phyloP scores from a whole-genome alignment of 2,797 vertebrate genomes.

The Xenentodon cancila region DNA sequence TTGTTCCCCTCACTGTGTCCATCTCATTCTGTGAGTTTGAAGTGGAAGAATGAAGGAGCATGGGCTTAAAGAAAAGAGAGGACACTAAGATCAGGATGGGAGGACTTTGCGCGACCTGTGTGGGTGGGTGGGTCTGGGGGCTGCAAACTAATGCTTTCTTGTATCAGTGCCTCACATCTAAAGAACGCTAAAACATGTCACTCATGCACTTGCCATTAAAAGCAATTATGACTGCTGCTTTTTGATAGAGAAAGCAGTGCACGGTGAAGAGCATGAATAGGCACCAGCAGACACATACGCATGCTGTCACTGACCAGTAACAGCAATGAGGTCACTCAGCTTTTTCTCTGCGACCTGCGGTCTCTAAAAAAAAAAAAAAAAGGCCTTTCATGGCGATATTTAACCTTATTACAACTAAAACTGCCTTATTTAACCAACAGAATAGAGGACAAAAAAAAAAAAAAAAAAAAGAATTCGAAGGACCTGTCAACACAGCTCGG shows the following conservation, averaged over 20 bases:
- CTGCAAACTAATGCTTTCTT: slow-evolving; percentile 22
- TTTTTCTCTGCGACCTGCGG: slow-evolving; percentile 55
- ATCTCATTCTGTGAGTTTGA: slow-evolving; percentile 26
- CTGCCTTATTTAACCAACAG: slow-evolving; percentile 27
- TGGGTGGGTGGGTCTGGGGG: slow-evolving; percentile 15
- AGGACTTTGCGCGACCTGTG: slow-evolving; percentile 38
- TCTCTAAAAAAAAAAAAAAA: slow-evolving; percentile 44
- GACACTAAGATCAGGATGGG: slow-evolving; percentile 9
- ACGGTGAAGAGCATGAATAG: slow-evolving; percentile 8
- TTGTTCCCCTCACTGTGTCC: slow-evolving; percentile 35
- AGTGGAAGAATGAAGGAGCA: slow-evolving; percentile 35
- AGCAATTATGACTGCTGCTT: slow-evolving; percentile 60
- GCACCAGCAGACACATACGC: slow-evolving; percentile 10
- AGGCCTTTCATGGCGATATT: slow-evolving; percentile 41
- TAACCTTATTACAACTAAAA: slow-evolving; percentile 44
- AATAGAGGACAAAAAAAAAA: slow-evolving; percentile 7
- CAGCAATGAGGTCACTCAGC: slow-evolving; percentile 58
- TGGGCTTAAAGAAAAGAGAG: slow-evolving; percentile 29
- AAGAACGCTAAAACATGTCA: slow-evolving; percentile 43
- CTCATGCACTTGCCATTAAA: slow-evolving; percentile 66
- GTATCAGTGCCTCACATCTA: slow-evolving; percentile 17
- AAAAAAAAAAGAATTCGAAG: slow-evolving; percentile 22
- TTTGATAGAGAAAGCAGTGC: slow-evolving; percentile 36
- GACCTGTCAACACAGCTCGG: slow-evolving; percentile 46
- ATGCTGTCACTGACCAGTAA: slow-evolving; percentile 38